A percentile compares a stretch with the other conserved stretches of the same genome.
phyloP scores from a whole-genome alignment of 1,140 invertebrate genomes.

The Notospermus geniculatus region DNA sequence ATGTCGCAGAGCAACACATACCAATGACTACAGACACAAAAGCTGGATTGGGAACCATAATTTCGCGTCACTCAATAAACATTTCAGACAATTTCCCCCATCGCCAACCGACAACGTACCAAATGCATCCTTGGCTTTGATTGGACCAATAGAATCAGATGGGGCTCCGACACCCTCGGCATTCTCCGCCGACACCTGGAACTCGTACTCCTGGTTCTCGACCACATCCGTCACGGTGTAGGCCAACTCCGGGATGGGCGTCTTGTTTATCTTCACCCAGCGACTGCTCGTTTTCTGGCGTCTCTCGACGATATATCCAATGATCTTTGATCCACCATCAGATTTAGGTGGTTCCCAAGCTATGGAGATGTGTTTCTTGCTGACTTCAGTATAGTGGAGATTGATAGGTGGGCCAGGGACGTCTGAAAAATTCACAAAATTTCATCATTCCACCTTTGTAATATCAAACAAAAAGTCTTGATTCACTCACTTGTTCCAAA shows the following conservation, averaged over 20 bases:
- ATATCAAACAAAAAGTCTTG: neutral
- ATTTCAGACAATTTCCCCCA: no score
- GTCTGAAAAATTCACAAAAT: constrained; percentile 14
- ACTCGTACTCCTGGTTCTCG: constrained; percentile 67
- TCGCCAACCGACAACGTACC: constrained; percentile 57
- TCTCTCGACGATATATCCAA: constrained; percentile 50
- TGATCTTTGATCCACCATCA: constrained; percentile 50
- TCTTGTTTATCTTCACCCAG: neutral
- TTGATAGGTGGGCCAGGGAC: constrained; percentile 83
- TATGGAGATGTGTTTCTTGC: constrained; percentile 55
- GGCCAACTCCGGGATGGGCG: neutral
- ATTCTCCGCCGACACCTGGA: constrained; percentile 93
- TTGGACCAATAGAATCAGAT: constrained; percentile 78
- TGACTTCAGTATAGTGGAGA: constrained; percentile 75
- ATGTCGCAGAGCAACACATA: no score
- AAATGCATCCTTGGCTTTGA: constrained; percentile 92
- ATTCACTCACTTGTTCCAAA: no score
- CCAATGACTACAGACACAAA: neutral
- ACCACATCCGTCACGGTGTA: constrained; percentile 76
- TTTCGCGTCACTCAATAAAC: no score
- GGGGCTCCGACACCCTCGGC: constrained; percentile 93
- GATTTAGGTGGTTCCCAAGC: constrained; percentile 48
- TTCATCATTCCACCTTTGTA: neutral
- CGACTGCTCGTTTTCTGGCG: neutral
- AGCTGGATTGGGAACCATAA: no score